A percentile compares a stretch with the other conserved stretches of the same genome.
These are phyloP conservation scores for Sinodicranocentrus sp. DNA, from an alignment of 2,888 invertebrate genomes.

Conservation along the genomic window DNA sequence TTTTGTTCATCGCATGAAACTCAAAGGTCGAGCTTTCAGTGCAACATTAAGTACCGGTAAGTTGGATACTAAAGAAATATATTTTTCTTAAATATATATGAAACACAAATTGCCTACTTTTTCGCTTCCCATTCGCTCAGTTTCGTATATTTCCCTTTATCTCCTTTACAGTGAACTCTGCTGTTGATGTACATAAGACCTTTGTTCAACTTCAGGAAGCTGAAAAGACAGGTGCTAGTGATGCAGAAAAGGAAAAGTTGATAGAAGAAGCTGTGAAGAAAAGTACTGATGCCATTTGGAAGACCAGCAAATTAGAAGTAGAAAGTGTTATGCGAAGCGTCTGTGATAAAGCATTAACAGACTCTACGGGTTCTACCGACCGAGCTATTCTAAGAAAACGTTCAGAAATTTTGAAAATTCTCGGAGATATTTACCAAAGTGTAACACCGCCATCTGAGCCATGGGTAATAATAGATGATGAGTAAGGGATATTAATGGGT, in stretches of 20 bases:
- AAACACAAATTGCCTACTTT: too few species aligned
- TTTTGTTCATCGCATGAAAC: conserved; percentile 75
- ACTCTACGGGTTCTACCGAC: conserved; percentile 50
- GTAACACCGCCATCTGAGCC: conserved; percentile 72
- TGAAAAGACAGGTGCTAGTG: conserved; percentile 73
- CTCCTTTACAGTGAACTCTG: conserved; percentile 75
- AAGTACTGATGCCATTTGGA: conserved; percentile 76
- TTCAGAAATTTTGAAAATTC: conserved; percentile 75
- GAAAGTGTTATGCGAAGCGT: conserved; percentile 75
- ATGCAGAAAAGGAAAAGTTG: conserved; percentile 73
- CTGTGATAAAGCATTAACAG: conserved; percentile 74
- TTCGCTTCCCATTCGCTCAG: too few species aligned
- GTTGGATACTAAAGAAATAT: too few species aligned
- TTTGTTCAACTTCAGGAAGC: conserved; percentile 76
- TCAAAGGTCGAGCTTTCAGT: conserved; percentile 76
- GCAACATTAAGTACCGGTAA: conserved; percentile 71
- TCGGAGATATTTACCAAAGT: conserved; percentile 76
- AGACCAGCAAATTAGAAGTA: conserved; percentile 76
- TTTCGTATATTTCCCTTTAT: too few species aligned
- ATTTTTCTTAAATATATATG: too few species aligned
- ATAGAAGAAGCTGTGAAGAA: conserved; percentile 75
- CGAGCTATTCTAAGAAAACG: conserved; percentile 68
- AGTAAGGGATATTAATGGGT: too few species aligned
- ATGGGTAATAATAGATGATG: too few species aligned
- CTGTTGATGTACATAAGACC: conserved; percentile 75